These are phyloP conservation scores for Darevskia nairensis DNA, from an alignment of 2,797 vertebrate species.

Conservation along the genomic window DNA sequence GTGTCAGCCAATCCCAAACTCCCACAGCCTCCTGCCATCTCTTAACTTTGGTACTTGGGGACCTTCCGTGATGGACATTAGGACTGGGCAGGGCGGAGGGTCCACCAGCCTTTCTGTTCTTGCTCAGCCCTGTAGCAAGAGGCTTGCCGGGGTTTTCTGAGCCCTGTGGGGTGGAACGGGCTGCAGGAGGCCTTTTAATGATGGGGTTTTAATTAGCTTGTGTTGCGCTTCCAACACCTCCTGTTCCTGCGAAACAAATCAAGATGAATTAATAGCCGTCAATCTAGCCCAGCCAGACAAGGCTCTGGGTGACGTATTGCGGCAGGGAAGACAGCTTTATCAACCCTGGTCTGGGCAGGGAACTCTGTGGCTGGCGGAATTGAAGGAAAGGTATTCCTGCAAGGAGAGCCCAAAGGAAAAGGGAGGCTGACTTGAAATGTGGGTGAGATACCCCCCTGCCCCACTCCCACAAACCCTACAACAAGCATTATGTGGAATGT, in stretches of 20 bases:
- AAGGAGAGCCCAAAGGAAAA: not conserved
- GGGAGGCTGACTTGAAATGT: not conserved
- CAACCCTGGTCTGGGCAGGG: not conserved
- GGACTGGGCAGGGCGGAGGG: not conserved
- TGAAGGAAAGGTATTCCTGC: not conserved
- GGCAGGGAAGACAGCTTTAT: not conserved
- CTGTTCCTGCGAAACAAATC: not conserved
- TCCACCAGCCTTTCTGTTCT: not conserved
- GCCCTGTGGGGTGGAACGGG: not conserved
- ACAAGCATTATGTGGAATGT: too few relatives aligned
- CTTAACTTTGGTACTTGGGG: not conserved
- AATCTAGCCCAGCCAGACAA: fast-evolving
- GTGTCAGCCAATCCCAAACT: not conserved
- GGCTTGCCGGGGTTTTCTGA: not conserved
- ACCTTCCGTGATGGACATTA: too few relatives aligned
- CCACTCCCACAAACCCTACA: too few relatives aligned
- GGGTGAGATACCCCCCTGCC: not conserved
- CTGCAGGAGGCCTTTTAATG: not conserved
- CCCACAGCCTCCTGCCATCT: not conserved
- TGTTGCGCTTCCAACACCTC: slow-evolving; percentile 1
- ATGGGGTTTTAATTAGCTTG: slow-evolving; percentile 27
- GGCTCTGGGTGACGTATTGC: fast-evolving
- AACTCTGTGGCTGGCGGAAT: not conserved
- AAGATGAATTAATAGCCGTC: not conserved
- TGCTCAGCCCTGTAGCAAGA: fast-evolving